A percentile compares a stretch with the other conserved stretches of the same genome.
Conservation (phyloP, 2,797 vertebrate species). For the Heterohyrax brucei region DNA sequence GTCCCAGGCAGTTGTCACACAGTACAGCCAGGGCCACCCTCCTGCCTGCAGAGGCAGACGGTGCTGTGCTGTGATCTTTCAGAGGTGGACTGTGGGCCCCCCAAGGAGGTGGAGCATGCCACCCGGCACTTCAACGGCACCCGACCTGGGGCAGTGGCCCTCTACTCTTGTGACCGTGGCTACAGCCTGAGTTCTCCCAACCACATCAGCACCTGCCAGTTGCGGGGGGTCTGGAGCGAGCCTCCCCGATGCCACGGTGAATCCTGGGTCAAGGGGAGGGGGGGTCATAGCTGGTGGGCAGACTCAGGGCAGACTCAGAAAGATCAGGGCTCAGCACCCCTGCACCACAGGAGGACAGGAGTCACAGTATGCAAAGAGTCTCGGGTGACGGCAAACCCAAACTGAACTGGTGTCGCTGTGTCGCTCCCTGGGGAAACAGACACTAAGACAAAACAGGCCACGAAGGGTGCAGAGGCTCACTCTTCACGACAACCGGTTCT, state of each 20-base stretch:
- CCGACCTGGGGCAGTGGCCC: constrained; percentile 92
- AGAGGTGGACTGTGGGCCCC: constrained; percentile 94
- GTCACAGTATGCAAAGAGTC: background rate
- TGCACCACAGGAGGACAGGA: background rate
- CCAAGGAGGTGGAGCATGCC: constrained; percentile 94
- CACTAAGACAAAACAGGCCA: too few relatives aligned
- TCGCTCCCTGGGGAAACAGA: background rate
- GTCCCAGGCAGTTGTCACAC: background rate
- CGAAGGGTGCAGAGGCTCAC: background rate
- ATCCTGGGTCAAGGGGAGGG: background rate
- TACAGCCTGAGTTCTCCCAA: constrained; percentile 92
- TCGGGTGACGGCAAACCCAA: background rate
- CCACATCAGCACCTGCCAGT: constrained; percentile 93
- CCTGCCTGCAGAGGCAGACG: too few relatives aligned
- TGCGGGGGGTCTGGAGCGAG: constrained; percentile 95
- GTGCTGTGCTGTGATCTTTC: constrained; percentile 71
- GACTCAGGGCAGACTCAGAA: background rate
- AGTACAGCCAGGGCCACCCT: too few relatives aligned
- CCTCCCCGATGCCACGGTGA: constrained; percentile 95
- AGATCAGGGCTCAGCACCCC: background rate
- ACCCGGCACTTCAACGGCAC: constrained; percentile 94
- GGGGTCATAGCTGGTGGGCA: background rate
- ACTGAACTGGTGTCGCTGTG: accelerated
- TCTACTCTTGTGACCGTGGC: constrained; percentile 94
- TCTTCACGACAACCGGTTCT: background rate